Conservation (phyloP, 2,888 invertebrate genomes). For the Drosophila antonietae region DNA sequence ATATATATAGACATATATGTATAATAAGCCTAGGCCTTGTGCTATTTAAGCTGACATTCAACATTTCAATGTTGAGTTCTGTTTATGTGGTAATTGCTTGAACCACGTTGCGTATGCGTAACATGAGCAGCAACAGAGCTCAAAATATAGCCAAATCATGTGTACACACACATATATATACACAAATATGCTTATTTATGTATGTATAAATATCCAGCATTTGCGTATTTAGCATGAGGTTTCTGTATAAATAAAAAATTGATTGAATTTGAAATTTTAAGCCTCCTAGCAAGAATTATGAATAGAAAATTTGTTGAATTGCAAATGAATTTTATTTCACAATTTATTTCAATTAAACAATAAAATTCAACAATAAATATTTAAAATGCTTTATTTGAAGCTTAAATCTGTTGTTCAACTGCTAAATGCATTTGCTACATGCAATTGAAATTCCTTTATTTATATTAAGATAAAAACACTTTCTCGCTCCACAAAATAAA, state of each 20-base stretch:
- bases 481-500: not conserved
- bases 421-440: not conserved
- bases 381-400: not conserved
- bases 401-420: too few relatives aligned
- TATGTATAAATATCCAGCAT: not conserved
- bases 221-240: not conserved
- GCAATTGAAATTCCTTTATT: not conserved
- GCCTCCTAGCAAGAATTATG: not conserved
- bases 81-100: slow-evolving; percentile 10
- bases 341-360: not conserved
- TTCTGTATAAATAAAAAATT: not conserved
- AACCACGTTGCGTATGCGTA: slow-evolving; percentile 39
- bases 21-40: slow-evolving; percentile 5
- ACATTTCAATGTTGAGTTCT: not conserved
- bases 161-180: not conserved
- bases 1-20: not conserved
- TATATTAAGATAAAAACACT: not conserved
- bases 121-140: slow-evolving; percentile 12
- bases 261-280: not conserved
- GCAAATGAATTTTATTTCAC: not conserved
- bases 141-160: not conserved
- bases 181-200: not conserved
- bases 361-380: not conserved
- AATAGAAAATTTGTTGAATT: not conserved
- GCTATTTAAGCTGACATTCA: slow-evolving; percentile 7